Evolutionary conservation across 2,888 invertebrate genomes (phyloP), one percentile per base, ranked within the genome.

Genomic region (Magallana nippona): DNA sequence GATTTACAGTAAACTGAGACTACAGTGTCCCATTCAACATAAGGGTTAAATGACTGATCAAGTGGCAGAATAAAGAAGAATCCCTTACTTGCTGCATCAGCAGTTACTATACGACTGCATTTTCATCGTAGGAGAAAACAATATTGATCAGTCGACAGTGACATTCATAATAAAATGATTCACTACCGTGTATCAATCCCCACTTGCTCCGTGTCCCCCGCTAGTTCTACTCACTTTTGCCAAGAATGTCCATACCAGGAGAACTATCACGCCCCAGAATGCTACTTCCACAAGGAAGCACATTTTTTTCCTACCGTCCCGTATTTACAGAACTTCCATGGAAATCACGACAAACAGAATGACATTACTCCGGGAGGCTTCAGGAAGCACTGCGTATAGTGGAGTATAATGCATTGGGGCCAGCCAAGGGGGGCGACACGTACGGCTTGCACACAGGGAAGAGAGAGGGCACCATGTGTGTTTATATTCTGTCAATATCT

Each of bases 341-440:
- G 71, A 71, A 71, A 71, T 22, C 3, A 27, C 32, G 71, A 32
- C 27, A 71, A 32, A 71, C 10, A 27, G 71, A 71, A 71, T 71
- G 71, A 71, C 71, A 71, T 71, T 60, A n/a, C 60, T 60, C 60
- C 60, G 44, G n/a, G 60, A 60, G 60, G n/a, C 15, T 71, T 63
- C 71, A 71, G 71, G 71, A 71, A 27, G 71, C 71, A 71, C 10
- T 63, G 27, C 32, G 32, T 71, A 32, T 13, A 71, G 71, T 71
- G 15, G 71, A 22, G 22, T 27, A 27, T 71, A 71, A 71, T 71
- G 71, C 10, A 71, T 5, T 27, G 71, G 22, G 63, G 71, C 22
- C 71, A 32, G 15, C 15, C 27, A 71, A 13, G 27, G 71, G 63
- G 71, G 27, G 44, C 8, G 44, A 44, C 3, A 44, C 3, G 44